A percentile compares a stretch with the other conserved stretches of the same genome.
Conservation (phyloP, 2,797 vertebrate species). For the Pristis pectinata region DNA sequence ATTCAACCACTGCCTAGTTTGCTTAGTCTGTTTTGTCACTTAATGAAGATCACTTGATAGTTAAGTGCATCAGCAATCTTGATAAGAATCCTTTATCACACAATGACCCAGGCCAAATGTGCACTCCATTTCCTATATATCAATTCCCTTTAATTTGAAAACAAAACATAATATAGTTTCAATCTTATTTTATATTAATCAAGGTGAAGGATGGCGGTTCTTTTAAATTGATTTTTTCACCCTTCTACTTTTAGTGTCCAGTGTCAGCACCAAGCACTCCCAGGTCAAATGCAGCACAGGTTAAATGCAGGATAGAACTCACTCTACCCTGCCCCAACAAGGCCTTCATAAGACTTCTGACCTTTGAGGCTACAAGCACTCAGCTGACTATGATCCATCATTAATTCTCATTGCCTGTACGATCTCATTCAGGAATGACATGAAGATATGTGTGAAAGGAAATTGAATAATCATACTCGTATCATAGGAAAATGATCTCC, state of each 20-base stretch:
- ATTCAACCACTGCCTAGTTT: neutral
- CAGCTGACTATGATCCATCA: neutral
- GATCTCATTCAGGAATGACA: slow-evolving; percentile 4
- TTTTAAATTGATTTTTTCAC: neutral
- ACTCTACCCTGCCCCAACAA: slow-evolving; percentile 13
- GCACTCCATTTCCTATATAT: slow-evolving; percentile 2
- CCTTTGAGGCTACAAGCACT: slow-evolving; percentile 25
- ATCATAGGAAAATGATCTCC: slow-evolving; percentile 2
- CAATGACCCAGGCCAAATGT: neutral
- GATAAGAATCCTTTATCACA: neutral
- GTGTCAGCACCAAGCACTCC: neutral
- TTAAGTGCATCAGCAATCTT: neutral
- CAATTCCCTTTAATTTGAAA: slow-evolving; percentile 3
- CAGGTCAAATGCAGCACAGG: neutral
- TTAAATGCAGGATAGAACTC: slow-evolving; percentile 30
- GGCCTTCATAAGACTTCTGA: neutral
- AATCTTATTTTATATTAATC: slow-evolving; percentile 23
- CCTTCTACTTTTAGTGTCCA: slow-evolving; percentile 16
- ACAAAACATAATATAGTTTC: slow-evolving; percentile 22
- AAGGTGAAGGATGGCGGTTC: neutral
- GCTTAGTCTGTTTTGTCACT: slow-evolving; percentile 2
- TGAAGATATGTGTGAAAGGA: slow-evolving; percentile 14
- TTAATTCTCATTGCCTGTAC: neutral
- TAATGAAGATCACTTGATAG: slow-evolving; percentile 20
- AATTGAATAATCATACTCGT: neutral